Percentiles rank a stretch among this genome's conserved stretches.
phyloP scores from a whole-genome alignment of 2,113 vertebrate genomes.

The Apteryx mantelli region DNA sequence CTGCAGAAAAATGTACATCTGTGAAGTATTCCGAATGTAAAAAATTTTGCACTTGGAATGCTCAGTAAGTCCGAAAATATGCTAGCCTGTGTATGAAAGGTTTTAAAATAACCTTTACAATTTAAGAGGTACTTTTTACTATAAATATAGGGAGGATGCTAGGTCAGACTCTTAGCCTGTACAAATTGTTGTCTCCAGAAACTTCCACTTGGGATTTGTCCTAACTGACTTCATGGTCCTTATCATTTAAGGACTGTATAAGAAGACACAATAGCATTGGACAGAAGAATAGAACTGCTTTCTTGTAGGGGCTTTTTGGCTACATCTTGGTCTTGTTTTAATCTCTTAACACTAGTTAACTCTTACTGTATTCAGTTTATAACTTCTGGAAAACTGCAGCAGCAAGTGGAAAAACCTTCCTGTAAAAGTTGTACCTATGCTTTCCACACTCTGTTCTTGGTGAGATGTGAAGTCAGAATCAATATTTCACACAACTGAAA shows the following conservation, averaged over 20 bases:
- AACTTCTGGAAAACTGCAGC: background rate
- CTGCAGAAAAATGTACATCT: background rate
- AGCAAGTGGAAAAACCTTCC: background rate
- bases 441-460: background rate
- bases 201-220: background rate
- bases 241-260: background rate
- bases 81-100: background rate
- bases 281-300: background rate
- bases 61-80: background rate
- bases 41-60: background rate
- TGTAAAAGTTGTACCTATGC: background rate
- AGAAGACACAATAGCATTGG: background rate
- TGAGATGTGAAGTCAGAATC: background rate
- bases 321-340: background rate
- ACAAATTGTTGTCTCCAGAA: background rate
- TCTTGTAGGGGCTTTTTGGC: background rate
- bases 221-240: background rate
- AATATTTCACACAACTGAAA: background rate
- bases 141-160: background rate
- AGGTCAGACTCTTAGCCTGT: background rate
- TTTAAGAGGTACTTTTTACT: background rate
- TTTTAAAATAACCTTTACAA: background rate
- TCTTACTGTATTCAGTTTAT: background rate
- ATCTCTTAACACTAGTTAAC: background rate
- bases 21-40: background rate